Conservation (phyloP, 1,140 invertebrate genomes). For the Bombus pascuorum region DNA sequence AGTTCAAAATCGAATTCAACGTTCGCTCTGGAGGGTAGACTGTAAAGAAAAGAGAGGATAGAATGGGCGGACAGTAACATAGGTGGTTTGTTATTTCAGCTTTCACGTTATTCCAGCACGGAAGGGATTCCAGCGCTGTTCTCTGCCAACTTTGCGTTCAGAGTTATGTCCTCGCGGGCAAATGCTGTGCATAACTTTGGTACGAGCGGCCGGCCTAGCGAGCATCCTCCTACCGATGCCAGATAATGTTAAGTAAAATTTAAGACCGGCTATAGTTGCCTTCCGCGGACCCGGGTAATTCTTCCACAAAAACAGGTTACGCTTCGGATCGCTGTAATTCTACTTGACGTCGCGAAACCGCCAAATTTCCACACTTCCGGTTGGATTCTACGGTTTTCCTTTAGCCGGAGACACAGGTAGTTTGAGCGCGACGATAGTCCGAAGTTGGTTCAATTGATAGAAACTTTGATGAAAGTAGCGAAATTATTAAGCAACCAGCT, state of each 20-base stretch:
- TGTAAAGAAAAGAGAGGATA: background rate
- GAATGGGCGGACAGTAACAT: slow-evolving; percentile 51
- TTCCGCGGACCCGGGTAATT: background rate
- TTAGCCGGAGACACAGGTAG: too few species aligned
- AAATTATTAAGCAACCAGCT: too few species aligned
- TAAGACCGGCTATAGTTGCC: slow-evolving; percentile 29
- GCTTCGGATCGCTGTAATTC: background rate
- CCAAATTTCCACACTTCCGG: background rate
- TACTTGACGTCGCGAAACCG: background rate
- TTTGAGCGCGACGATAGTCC: too few species aligned
- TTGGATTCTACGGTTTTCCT: too few species aligned
- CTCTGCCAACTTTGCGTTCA: slow-evolving; percentile 67
- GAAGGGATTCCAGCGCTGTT: slow-evolving; percentile 55
- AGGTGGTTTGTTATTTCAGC: slow-evolving; percentile 59
- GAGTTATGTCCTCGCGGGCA: slow-evolving; percentile 70
- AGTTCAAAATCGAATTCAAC: slow-evolving; percentile 56
- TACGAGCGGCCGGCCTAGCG: slow-evolving; percentile 43
- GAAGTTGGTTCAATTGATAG: too few species aligned
- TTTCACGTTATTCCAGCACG: slow-evolving; percentile 47
- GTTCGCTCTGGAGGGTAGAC: slow-evolving; percentile 12
- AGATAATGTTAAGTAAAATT: slow-evolving; percentile 62
- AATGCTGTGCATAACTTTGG: slow-evolving; percentile 67
- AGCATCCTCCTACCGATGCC: slow-evolving; percentile 31
- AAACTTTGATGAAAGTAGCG: too few species aligned
- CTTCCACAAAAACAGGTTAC: background rate